Percentiles rank a stretch among this genome's conserved stretches.
Conservation (phyloP, 2,797 vertebrate genomes). For the Gobio occitaniae region DNA sequence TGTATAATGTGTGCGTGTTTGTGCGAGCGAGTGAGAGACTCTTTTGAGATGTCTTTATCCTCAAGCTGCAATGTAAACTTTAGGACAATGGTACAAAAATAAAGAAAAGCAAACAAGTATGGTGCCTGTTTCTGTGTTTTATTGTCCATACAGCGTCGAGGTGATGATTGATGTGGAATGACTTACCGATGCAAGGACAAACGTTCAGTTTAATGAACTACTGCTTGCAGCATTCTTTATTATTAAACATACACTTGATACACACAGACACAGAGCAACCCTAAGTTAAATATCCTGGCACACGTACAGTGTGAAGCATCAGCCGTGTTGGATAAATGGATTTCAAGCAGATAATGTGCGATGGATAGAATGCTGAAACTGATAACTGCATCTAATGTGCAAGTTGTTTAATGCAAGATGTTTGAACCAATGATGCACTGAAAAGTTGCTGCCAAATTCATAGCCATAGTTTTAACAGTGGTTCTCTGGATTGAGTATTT, state of each 20-base stretch:
- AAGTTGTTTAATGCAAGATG: neutral
- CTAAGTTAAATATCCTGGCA: constrained; percentile 20
- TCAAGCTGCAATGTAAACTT: constrained; percentile 76
- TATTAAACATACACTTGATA: constrained; percentile 45
- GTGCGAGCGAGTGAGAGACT: constrained; percentile 65
- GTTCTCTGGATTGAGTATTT: neutral
- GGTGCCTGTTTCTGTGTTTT: constrained; percentile 22
- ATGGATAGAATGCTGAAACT: constrained; percentile 22
- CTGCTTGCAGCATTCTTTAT: constrained; percentile 49
- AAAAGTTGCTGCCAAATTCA: neutral
- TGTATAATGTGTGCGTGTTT: constrained; percentile 48
- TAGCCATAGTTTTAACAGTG: neutral
- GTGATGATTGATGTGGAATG: neutral
- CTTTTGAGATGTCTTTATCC: constrained; percentile 70
- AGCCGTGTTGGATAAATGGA: constrained; percentile 11
- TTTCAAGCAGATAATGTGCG: constrained; percentile 13
- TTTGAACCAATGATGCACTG: constrained; percentile 39
- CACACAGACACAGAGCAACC: constrained; percentile 44
- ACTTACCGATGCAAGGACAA: constrained; percentile 12
- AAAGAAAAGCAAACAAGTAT: constrained; percentile 63
- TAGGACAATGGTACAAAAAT: constrained; percentile 67
- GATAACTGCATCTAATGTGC: neutral
- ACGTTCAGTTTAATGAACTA: constrained; percentile 9
- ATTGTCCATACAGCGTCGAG: neutral
- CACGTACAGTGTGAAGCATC: constrained; percentile 32